These are phyloP conservation scores for Nylanderia fulva DNA, from an alignment of 1,140 invertebrate genomes.

Conservation along the genomic window DNA sequence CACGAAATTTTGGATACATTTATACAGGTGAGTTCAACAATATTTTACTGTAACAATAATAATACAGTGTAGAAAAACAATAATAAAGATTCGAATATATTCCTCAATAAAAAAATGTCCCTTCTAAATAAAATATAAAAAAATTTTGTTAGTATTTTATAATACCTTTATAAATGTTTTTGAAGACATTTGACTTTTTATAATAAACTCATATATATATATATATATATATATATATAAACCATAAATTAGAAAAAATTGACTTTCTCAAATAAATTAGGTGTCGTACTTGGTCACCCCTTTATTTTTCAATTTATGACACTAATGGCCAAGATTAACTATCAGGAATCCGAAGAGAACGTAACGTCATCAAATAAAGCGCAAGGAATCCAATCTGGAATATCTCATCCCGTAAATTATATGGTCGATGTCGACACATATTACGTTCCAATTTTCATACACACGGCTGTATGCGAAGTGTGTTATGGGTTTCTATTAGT, in stretches of 20 bases:
- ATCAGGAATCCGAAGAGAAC: neutral
- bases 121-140: neutral
- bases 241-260: neutral
- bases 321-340: neutral
- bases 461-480: neutral
- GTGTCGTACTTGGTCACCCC: neutral
- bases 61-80: neutral
- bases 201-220: neutral
- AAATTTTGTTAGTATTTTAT: neutral
- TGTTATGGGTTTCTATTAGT: neutral
- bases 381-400: neutral
- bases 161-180: no score
- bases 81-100: neutral
- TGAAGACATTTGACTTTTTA: no score
- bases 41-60: no score
- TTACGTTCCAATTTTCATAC: conserved; percentile 41
- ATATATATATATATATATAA: no score
- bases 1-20: conserved; percentile 4
- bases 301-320: neutral
- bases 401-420: conserved; percentile 11
- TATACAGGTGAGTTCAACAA: conserved; percentile 10
- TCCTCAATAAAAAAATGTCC: neutral
- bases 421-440: conserved; percentile 22
- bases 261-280: neutral
- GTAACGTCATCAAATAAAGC: no score